Conservation (phyloP, 2,797 vertebrate genomes). For the Pteropus rufus region DNA sequence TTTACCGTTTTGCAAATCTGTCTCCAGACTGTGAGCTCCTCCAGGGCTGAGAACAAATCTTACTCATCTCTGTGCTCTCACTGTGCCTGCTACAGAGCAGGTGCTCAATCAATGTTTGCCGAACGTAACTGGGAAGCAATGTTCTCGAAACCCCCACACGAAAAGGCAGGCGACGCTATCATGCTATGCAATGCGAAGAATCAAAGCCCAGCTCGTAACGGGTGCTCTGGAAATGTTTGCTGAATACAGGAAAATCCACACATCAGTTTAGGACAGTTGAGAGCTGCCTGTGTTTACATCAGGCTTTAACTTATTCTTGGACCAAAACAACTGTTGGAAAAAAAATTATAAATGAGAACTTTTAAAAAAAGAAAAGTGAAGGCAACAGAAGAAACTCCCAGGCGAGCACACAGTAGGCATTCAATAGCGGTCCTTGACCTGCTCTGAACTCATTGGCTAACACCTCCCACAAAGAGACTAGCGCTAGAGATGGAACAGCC, state of each 20-base stretch:
- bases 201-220: background rate
- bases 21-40: background rate
- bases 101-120: background rate
- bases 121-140: background rate
- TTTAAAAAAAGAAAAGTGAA: background rate
- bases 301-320: background rate
- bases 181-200: accelerated
- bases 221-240: background rate
- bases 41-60: background rate
- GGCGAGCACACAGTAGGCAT: background rate
- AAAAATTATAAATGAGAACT: background rate
- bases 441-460: background rate
- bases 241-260: background rate
- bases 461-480: background rate
- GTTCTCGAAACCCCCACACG: background rate
- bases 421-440: background rate
- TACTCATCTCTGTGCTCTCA: background rate
- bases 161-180: background rate
- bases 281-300: background rate
- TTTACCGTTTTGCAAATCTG: background rate
- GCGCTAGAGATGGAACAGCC: background rate
- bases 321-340: background rate
- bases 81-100: background rate
- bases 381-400: background rate
- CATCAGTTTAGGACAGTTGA: background rate